Percentiles rank a stretch among this genome's conserved stretches.
These are phyloP conservation scores for Herpetotheres cachinnans DNA, from an alignment of 2,113 vertebrate genomes.

Conservation along the genomic window DNA sequence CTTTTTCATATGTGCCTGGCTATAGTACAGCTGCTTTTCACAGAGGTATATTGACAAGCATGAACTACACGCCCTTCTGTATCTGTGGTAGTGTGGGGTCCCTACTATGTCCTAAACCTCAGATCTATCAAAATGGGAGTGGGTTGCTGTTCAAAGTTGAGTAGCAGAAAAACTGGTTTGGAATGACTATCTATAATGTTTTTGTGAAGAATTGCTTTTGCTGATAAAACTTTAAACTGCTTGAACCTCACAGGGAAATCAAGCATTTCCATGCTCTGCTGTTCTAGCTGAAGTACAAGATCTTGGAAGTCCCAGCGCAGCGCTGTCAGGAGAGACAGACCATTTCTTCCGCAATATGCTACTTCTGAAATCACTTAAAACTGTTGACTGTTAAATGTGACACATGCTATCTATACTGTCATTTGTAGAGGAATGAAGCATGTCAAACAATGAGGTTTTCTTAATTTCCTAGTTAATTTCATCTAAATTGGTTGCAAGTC, in stretches of 20 bases:
- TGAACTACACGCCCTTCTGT: not conserved
- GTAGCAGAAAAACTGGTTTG: not conserved
- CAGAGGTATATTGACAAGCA: not conserved
- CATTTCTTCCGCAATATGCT: not conserved
- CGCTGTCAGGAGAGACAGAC: not conserved
- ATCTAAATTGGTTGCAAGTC: not conserved
- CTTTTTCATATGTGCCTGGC: not conserved
- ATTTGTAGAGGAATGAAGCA: not conserved
- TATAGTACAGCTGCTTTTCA: not conserved
- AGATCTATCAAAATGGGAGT: not conserved
- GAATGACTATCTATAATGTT: not conserved
- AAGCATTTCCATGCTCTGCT: not conserved
- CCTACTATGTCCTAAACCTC: not conserved
- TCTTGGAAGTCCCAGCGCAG: not conserved
- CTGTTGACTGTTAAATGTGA: not conserved
- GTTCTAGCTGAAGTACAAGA: not conserved
- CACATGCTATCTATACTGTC: rapidly evolving
- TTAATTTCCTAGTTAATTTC: not conserved
- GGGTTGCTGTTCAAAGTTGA: not conserved
- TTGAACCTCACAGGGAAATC: not conserved
- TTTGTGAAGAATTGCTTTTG: not conserved
- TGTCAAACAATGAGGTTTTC: not conserved
- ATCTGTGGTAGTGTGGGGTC: not conserved
- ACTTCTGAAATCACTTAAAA: not conserved
- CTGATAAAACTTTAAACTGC: not conserved